Base-by-base conservation (phyloP, 2,888 invertebrate species). In the Argyresthia albistria region DNA sequence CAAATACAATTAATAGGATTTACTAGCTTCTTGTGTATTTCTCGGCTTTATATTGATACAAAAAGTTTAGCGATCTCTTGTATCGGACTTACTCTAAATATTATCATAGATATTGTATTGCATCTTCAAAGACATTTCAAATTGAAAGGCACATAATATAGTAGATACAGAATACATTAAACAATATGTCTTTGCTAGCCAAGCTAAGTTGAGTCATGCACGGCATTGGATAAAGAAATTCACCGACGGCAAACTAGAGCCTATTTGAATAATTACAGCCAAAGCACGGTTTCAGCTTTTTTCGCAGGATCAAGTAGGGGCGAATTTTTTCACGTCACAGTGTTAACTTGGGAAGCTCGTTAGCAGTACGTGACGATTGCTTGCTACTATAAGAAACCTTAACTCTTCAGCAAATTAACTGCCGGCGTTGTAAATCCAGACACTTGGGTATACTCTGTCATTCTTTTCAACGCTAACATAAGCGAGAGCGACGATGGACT, bases 331-430 rank as follows among this genome's bases (percentile, higher is more conserved):
- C 84, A 82, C 86, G 84, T 79, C 70, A 75, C 78, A 72, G 65
- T 76, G 80, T 80, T 80, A 77, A 76, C 78, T 80, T 68, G 74
- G 77, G 75, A 73, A 76, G 80, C 84, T 86, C 86, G 82, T 86
- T 86, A 82, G 72, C 74, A 69, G 62, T 70, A 82, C 86, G 84
- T 86, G 86, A 82, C 80, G 75, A 80, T 80, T 79, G 74, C 80
- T 80, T 79, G 74, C 80, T 73, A 66, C 60, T 71, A 74, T 45
- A 45, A 73, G 66, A 69, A 73, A 69, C 66, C 70, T 69, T 77
- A 72, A 71, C 65, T 67, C 64, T 66, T 60, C 66, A 61, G 67
- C 66, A 69, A 77, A 83, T 81, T 76, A 81, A 79, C 73, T 69
- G 64, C 66, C 61, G 59, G 66, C 63, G 70, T 25, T 25, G 25